These are phyloP conservation scores for Lacanobia wlatinum DNA, from an alignment of 2,888 invertebrate species.

Conservation along the genomic window DNA sequence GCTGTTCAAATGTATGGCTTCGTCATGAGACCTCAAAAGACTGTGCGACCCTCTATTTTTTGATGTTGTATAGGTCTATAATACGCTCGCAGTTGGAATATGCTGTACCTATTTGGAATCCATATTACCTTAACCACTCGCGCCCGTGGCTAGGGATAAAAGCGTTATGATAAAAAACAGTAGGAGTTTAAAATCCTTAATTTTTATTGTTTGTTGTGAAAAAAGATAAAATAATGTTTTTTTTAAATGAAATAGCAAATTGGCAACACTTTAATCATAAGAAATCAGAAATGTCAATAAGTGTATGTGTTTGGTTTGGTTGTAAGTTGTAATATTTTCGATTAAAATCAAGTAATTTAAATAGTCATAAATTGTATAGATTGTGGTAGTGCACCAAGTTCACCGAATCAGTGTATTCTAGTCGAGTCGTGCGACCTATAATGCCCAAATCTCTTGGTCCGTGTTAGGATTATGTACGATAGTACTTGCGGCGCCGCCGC, in stretches of 20 bases:
- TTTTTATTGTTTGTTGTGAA: too few species aligned
- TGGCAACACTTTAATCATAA: conserved; percentile 31
- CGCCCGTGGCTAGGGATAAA: too few species aligned
- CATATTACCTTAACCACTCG: too few species aligned
- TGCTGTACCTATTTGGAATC: too few species aligned
- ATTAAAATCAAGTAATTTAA: conserved; percentile 9
- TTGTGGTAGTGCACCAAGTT: conserved; percentile 22
- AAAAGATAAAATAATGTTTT: not conserved
- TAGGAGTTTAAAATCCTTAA: too few species aligned
- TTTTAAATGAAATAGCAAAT: conserved; percentile 28
- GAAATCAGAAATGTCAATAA: conserved; percentile 48
- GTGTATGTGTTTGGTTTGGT: conserved; percentile 49
- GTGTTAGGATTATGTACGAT: conserved; percentile 91
- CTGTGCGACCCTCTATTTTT: too few species aligned
- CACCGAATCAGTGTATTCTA: conserved; percentile 1
- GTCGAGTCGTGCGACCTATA: conserved; percentile 17
- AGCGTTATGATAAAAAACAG: too few species aligned
- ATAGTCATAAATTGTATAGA: conserved; percentile 33
- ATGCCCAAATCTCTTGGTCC: conserved; percentile 53
- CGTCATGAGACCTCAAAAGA: too few species aligned
- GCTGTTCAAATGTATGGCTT: too few species aligned
- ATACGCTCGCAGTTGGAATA: too few species aligned
- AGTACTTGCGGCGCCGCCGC: conserved; percentile 94
- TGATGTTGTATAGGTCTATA: too few species aligned
- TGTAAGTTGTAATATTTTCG: conserved; percentile 37